A percentile compares a stretch with the other conserved stretches of the same genome.
Conservation (phyloP, 2,888 invertebrate species). For the Caenorhabditis macrosperma region DNA sequence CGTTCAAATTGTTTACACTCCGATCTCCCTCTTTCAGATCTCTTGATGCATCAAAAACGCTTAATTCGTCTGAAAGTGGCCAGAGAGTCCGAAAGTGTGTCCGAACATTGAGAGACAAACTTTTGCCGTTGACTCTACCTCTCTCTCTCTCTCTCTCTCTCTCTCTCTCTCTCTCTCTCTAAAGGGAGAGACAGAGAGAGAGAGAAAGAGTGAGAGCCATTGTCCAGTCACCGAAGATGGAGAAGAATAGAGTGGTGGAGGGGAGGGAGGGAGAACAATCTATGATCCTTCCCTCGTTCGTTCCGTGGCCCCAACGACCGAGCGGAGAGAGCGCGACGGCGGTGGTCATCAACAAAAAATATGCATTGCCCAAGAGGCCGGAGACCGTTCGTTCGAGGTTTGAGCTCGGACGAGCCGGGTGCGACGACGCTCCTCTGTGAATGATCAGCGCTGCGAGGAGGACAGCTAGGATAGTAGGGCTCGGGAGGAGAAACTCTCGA, state of each 20-base stretch:
- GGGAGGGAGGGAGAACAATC: background rate
- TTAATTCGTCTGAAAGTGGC: too few species aligned
- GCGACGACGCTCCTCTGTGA: background rate
- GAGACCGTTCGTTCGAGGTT: conserved; percentile 10
- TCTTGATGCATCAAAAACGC: too few species aligned
- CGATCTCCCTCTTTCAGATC: too few species aligned
- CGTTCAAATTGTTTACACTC: too few species aligned
- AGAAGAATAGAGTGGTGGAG: background rate
- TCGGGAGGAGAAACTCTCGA: too few species aligned
- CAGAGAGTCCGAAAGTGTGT: too few species aligned
- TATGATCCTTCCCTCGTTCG: background rate
- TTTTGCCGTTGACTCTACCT: too few species aligned
- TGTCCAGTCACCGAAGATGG: too few species aligned
- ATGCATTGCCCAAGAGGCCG: background rate
- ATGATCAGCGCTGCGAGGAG: background rate
- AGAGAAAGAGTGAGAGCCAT: background rate
- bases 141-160: too few species aligned
- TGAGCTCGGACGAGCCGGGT: background rate
- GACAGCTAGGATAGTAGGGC: too few species aligned
- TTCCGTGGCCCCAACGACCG: background rate
- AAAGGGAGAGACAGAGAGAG: background rate
- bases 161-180: too few species aligned
- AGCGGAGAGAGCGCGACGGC: background rate
- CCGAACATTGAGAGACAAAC: too few species aligned
- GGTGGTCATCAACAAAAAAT: conserved; percentile 21